Base-by-base conservation (phyloP, 2,888 invertebrate genomes). In the Esperia sulphurella region DNA sequence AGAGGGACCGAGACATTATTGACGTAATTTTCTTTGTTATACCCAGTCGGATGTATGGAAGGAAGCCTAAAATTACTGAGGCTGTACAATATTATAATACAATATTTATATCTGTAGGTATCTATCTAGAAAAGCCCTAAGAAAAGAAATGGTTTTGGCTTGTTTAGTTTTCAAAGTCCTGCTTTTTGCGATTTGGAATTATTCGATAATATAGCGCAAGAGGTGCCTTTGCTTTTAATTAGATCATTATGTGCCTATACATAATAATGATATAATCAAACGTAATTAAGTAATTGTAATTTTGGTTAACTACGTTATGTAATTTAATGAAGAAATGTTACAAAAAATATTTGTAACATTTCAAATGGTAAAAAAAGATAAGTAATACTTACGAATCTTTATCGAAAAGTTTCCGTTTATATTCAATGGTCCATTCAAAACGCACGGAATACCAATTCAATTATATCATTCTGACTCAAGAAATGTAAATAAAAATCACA, bases 21-120 rank as follows among this genome's bases (percentile, higher is more conserved):
- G 67, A 59, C 59, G 67, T 68, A 70, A 74, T 71, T 69, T 71
- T 71, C 79, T 81, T 83, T 82, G 79, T 81, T 75, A 69, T 67
- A 66, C 49, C 6, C 33, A 46, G 10, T 50, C 48, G 48, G 48
- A 43, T 48, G 21, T 45, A 48, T 38, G 49, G 12, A 12, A 7
- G 43, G 43, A 30, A 43, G 29, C 41, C 21, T 13, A 41, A 46
- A 35, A 41, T 46, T 30, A 14, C 39, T n/a, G 48, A 47, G 10
- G 21, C 30, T 43, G 12, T 41, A 41, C 14, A 14, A 31, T 38
- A 46, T 35, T 12, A 38, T 38, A 39, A 38, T 43, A 31, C 33
- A 39, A 43, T 43, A 39, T 14, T 39, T 14, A 39, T 39, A 14
- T 31, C 3, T 31, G 8, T 31, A 10, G 8, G 31, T 8, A 31